A percentile compares a stretch with the other conserved stretches of the same genome.
These are phyloP conservation scores for Seira sanloemensis DNA, from an alignment of 2,888 invertebrate species.

Conservation along the genomic window DNA sequence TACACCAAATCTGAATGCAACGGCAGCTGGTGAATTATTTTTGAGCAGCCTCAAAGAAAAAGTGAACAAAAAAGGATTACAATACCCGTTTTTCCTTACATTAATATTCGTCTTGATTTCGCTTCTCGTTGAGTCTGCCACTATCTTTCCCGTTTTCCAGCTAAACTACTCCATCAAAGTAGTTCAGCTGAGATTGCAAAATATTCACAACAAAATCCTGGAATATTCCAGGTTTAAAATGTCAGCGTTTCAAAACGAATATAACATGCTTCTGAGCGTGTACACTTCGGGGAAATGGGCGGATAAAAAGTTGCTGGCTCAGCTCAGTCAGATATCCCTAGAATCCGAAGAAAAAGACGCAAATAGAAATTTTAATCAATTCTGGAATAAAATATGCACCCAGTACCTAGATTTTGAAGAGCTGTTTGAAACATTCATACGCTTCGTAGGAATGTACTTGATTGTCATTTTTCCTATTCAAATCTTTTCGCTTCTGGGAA, in stretches of 20 bases:
- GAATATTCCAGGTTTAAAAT: background rate
- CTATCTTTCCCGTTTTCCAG: constrained; percentile 19
- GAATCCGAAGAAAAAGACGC: background rate
- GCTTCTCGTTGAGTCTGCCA: constrained; percentile 3
- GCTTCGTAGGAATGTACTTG: constrained; percentile 45
- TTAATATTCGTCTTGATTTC: background rate
- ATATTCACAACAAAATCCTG: background rate
- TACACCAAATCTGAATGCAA: background rate
- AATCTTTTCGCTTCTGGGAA: constrained; percentile 38
- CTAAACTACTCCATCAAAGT: constrained; percentile 13
- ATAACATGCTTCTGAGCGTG: constrained; percentile 3
- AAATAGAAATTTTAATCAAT: background rate
- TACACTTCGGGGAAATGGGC: constrained; percentile 19
- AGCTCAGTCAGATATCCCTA: background rate
- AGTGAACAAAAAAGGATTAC: too few species aligned
- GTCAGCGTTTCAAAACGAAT: background rate
- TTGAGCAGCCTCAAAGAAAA: background rate
- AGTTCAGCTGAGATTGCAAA: constrained; percentile 3
- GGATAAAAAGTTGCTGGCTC: background rate
- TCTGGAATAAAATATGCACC: constrained; percentile 35
- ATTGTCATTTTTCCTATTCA: constrained; percentile 37
- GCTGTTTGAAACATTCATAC: constrained; percentile 24
- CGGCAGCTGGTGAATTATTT: background rate
- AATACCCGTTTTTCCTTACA: background rate
- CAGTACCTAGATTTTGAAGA: constrained; percentile 40